Evolutionary conservation across 1,140 invertebrate species (phyloP), one percentile per base, ranked within the genome.

Genomic region (Meloidogyne exigua): DNA sequence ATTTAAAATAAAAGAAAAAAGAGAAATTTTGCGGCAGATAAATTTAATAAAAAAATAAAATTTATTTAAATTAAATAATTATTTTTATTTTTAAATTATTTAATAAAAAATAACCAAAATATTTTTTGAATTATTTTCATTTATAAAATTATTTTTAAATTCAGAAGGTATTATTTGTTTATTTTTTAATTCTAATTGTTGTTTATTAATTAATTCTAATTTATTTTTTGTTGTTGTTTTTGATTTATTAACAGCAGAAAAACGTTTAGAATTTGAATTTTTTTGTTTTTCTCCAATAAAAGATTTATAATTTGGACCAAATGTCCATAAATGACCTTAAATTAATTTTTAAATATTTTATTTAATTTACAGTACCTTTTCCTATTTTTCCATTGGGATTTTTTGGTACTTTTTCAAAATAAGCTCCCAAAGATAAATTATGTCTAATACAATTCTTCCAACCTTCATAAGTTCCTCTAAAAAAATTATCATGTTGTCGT

Each of bases 391-490:
- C 76, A 32, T 77, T 28, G 18, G 11, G 11, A 32, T 75, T 94
- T 88, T 96, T 95, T 0, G 94, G 94, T 64, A 96, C 88, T 87
- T 96, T 96, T 76, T 95, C 94, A 88, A 98, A 98, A 87, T 95
- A 98, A 88, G 97, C 95, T 90, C 98, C 98, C 9, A 98, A 88
- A 72, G 93, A 95, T 23, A 98, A 89, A 88, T 98, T 98, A 87
- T 98, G 96, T 0, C 96, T 90, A 11, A 98, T 95, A 0, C 95
- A 97, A 87, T 99, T 99, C 88, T 98, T 98, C 96, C 96, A 99
- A 13, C 95, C 96, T 87, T 95, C 93, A 84, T 98, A 98, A 9
- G 57, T 25, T 12, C 95, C 95, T 0, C 95, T 91, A 89, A 98
- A 98, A 88, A 98, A 98, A 0, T 94, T 91, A 84, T 94, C 95